These are phyloP conservation scores for Vannuccia rotundouncinata DNA, from an alignment of 2,888 invertebrate genomes.

Conservation along the genomic window DNA sequence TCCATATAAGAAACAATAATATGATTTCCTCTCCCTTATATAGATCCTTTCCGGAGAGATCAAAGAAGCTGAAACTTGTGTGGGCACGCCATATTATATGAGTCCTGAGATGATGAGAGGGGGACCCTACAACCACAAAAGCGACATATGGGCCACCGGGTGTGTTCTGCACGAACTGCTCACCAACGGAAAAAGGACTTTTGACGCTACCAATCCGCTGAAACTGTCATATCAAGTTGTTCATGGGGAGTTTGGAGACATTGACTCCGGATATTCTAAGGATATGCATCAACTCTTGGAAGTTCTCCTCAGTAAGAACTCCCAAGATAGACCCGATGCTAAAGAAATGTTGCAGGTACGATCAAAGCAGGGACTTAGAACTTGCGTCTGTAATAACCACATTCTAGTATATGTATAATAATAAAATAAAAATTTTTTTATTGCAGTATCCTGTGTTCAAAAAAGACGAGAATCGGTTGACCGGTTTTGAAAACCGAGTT, in stretches of 20 bases:
- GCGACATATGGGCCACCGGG: slow-evolving; percentile 55
- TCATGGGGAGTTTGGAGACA: slow-evolving; percentile 41
- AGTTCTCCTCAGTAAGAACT: slow-evolving; percentile 49
- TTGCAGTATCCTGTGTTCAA: neutral
- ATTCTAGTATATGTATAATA: no score
- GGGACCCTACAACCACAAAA: slow-evolving; percentile 52
- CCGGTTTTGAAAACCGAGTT: neutral
- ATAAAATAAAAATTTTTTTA: no score
- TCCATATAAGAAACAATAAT: no score
- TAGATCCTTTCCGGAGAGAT: no score
- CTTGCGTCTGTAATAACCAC: no score
- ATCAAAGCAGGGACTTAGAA: no score
- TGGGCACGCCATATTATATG: slow-evolving; percentile 57
- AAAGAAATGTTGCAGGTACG: slow-evolving; percentile 45
- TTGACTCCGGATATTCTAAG: slow-evolving; percentile 45
- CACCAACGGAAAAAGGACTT: slow-evolving; percentile 48
- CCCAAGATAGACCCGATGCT: slow-evolving; percentile 47
- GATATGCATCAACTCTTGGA: slow-evolving; percentile 47
- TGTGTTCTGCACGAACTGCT: slow-evolving; percentile 55
- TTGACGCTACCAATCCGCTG: slow-evolving; percentile 48
- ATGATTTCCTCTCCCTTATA: no score
- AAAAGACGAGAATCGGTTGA: neutral
- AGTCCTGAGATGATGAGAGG: slow-evolving; percentile 55
- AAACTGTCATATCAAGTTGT: slow-evolving; percentile 44
- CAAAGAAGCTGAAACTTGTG: slow-evolving; percentile 42